These are phyloP conservation scores for Megalops cyprinoides DNA, from an alignment of 2,797 vertebrate species.

Conservation along the genomic window DNA sequence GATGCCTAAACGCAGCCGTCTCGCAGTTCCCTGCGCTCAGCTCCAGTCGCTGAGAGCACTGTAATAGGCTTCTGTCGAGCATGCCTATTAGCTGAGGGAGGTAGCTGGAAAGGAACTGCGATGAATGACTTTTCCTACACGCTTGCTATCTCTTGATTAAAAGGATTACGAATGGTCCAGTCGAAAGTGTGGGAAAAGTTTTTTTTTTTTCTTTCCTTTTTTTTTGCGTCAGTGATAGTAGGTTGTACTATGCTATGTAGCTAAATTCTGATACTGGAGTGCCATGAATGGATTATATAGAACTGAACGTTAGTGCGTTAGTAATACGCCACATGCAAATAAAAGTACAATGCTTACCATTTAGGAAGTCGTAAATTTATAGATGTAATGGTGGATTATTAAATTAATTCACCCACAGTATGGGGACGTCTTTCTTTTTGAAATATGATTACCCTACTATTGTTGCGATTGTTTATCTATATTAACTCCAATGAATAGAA, in stretches of 20 bases:
- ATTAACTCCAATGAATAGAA: neutral
- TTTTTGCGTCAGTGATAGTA: neutral
- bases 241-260: neutral
- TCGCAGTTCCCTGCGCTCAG: conserved; percentile 40
- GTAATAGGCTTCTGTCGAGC: conserved; percentile 32
- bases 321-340: too few relatives aligned
- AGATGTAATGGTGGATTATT: neutral
- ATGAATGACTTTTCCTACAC: conserved; percentile 35
- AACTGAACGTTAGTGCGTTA: too few relatives aligned
- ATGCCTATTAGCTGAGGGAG: conserved; percentile 40
- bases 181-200: conserved; percentile 50
- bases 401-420: neutral
- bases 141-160: conserved; percentile 6
- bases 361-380: too few relatives aligned
- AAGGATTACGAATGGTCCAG: conserved; percentile 38
- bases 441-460: neutral
- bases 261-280: too few relatives aligned
- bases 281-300: too few relatives aligned
- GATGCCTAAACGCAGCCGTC: conserved; percentile 40
- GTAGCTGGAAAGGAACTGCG: conserved; percentile 38
- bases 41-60: conserved; percentile 38
- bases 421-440: neutral
- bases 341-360: too few relatives aligned
- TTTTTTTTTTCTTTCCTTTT: neutral
- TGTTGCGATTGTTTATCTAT: neutral